Conservation (phyloP, 2,113 vertebrate species). For the Platysteira castanea region DNA sequence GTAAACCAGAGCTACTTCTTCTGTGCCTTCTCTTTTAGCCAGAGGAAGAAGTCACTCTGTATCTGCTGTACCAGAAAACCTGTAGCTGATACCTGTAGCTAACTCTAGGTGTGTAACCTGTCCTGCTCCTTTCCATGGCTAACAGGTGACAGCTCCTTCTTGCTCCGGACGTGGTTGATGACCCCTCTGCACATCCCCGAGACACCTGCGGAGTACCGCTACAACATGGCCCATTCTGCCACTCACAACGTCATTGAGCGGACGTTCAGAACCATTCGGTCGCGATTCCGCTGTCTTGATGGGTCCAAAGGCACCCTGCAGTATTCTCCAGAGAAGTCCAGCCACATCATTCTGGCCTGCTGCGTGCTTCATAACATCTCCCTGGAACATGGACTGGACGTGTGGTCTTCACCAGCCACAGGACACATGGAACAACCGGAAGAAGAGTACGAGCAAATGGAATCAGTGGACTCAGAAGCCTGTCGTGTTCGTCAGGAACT, state of each 20-base stretch:
- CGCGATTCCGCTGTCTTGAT: constrained; percentile 91
- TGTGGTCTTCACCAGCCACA: constrained; percentile 82
- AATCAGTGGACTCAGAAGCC: constrained; percentile 83
- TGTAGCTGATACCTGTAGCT: not conserved
- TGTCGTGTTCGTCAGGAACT: constrained; percentile 82
- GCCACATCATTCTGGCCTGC: constrained; percentile 91
- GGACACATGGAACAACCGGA: constrained; percentile 80
- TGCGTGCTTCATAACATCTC: constrained; percentile 95
- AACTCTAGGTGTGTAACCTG: not conserved
- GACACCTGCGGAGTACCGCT: constrained; percentile 84
- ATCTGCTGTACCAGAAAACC: not conserved
- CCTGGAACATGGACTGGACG: constrained; percentile 86
- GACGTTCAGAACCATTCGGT: constrained; percentile 85
- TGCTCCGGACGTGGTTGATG: constrained; percentile 88
- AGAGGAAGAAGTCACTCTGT: not conserved
- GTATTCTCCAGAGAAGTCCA: constrained; percentile 93
- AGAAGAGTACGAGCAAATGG: constrained; percentile 78
- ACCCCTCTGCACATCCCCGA: constrained; percentile 85
- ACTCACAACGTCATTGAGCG: constrained; percentile 88
- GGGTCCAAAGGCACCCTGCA: constrained; percentile 89
- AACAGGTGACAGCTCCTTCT: constrained; percentile 85
- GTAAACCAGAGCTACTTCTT: not conserved
- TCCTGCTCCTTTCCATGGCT: not conserved
- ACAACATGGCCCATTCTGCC: constrained; percentile 87
- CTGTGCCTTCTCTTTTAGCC: not conserved